Percentiles rank a stretch among this genome's conserved stretches.
These are phyloP conservation scores for Trichomycterus rosablanca DNA, from an alignment of 2,113 vertebrate genomes.

Conservation along the genomic window DNA sequence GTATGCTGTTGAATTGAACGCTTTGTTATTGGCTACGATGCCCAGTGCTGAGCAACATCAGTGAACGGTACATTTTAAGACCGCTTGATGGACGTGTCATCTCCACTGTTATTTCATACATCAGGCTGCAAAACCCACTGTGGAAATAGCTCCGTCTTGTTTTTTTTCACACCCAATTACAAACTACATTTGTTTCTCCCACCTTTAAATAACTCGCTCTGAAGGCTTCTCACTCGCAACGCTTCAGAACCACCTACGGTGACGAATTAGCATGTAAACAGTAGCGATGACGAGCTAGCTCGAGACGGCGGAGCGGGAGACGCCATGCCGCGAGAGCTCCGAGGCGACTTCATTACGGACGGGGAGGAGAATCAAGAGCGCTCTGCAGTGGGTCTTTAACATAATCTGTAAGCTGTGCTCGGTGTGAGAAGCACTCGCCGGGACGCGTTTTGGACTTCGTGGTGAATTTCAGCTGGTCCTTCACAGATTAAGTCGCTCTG, in stretches of 20 bases:
- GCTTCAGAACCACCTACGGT: slow-evolving; percentile 12
- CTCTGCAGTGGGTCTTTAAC: slow-evolving; percentile 2
- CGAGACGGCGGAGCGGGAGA: not conserved
- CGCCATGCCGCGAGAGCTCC: slow-evolving; percentile 1
- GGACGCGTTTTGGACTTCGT: not conserved
- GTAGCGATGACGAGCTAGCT: not conserved
- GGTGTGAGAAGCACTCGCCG: too few species aligned
- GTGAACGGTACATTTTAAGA: not conserved
- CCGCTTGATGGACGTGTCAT: not conserved
- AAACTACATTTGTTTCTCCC: not conserved
- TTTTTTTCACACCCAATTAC: too few species aligned
- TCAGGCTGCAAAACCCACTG: not conserved
- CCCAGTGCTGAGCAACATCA: not conserved
- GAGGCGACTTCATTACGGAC: not conserved
- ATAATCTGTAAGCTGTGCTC: not conserved
- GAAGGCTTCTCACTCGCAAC: too few species aligned
- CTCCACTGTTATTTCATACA: not conserved
- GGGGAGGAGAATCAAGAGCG: slow-evolving; percentile 1
- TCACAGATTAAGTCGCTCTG: not conserved
- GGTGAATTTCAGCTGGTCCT: too few species aligned
- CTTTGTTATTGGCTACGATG: too few species aligned
- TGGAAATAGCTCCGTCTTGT: slow-evolving; percentile 4
- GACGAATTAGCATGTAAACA: slow-evolving; percentile 14
- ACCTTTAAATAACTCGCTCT: slow-evolving; percentile 1
- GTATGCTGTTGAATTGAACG: too few species aligned